phyloP scores from a whole-genome alignment of 2,113 vertebrate species.

The Odontesthes bonariensis region DNA sequence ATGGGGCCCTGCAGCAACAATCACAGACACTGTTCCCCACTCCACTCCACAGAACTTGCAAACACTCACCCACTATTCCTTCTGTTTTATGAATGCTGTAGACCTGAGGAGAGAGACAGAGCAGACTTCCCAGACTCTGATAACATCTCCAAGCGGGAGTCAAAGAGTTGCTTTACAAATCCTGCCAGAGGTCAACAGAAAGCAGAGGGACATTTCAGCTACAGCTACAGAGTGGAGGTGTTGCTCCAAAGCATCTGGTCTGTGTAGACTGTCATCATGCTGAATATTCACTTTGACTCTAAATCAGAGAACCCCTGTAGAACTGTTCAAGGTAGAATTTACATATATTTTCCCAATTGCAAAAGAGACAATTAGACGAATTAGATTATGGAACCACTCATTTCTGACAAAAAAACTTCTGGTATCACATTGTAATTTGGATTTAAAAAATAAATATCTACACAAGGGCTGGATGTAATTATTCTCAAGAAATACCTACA shows the following conservation, averaged over 20 bases:
- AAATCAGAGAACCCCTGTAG: neutral
- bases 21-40: slow-evolving; percentile 68
- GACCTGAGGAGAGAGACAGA: slow-evolving; percentile 46
- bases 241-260: neutral
- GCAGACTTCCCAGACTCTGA: slow-evolving; percentile 56
- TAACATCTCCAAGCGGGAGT: slow-evolving; percentile 64
- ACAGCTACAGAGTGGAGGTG: slow-evolving; percentile 11
- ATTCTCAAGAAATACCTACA: too few relatives aligned
- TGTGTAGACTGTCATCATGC: neutral
- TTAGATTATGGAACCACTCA: too few relatives aligned
- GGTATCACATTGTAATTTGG: too few relatives aligned
- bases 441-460: too few relatives aligned
- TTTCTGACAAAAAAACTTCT: too few relatives aligned
- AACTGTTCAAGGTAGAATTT: neutral
- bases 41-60: slow-evolving; percentile 46
- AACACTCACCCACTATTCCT: slow-evolving; percentile 62
- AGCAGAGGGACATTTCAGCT: slow-evolving; percentile 31
- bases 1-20: slow-evolving; percentile 61
- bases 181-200: slow-evolving; percentile 29
- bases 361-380: neutral
- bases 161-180: slow-evolving; percentile 65
- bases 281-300: slow-evolving; percentile 2
- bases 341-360: neutral
- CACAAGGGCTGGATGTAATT: too few relatives aligned
- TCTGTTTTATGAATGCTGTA: slow-evolving; percentile 59